Evolutionary conservation across 2,888 invertebrate genomes (phyloP), one percentile per base, ranked within the genome.

Genomic region (Bursaphelenchus okinawaensis): DNA sequence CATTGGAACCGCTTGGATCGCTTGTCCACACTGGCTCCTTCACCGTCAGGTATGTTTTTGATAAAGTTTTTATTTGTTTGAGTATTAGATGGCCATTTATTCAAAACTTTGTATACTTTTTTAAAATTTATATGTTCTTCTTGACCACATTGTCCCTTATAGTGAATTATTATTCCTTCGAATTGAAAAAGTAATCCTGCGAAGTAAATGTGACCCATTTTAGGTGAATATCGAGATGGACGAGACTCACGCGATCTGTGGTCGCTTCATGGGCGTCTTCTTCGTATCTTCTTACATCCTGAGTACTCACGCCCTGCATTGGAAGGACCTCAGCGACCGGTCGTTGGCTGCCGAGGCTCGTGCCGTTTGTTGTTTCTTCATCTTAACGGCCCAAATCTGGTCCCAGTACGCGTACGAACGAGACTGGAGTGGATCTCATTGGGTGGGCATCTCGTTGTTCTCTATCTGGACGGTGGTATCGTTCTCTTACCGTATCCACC

Each of bases 361-460:
- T 26, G 77, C 75, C 23, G 59, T 81, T 31, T 72, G 76, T 63
- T 81, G 81, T 56, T 20, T 76, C 28, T 68, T 73, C 27, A 81
- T 81, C 62, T 73, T 81, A 23, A 70, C 71, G 1, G 81, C 75
- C 8, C 81, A 81, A 66, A 60, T 81, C 22, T 81, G 80, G 80
- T 80, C 80, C 1, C 81, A 81, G 67, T 55, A 71, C 55, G 76
- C 77, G 31, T 79, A 79, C 55, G 68, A 75, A 61, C 52, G 68
- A 9, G 72, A 76, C 61, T 81, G 81, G 81, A 72, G 74, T 12
- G 76, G 73, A 51, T 72, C 70, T 23, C 81, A 81, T 63, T 81
- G 80, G 80, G 73, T 81, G 26, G 76, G 81, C 22, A 81, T 81
- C 67, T 69, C 69, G 8, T 70, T 81, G 16, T 82, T 81, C 68